phyloP scores from a whole-genome alignment of 2,888 invertebrate genomes.

The Perizoma affinitatum region DNA sequence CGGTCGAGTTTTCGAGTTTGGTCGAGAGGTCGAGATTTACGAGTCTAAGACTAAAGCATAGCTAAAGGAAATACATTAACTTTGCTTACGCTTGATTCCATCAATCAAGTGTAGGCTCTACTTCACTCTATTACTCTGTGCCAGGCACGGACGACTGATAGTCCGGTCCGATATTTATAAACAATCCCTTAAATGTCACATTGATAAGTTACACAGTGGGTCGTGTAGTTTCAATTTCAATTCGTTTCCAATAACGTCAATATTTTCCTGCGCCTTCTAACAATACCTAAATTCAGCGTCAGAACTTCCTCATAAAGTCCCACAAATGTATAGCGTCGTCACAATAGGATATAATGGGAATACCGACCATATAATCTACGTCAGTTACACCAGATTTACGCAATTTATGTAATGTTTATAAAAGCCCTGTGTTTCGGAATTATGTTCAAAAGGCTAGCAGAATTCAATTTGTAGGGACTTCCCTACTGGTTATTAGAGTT shows the following conservation, averaged over 20 bases:
- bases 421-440: constrained; percentile 1
- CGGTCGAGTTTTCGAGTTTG: too few relatives aligned
- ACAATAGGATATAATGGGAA: constrained; percentile 6
- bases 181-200: constrained; percentile 27
- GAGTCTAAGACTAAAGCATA: too few relatives aligned
- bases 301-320: constrained; percentile 8
- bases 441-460: not conserved
- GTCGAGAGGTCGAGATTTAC: too few relatives aligned
- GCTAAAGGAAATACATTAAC: not conserved
- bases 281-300: not conserved
- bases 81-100: not conserved
- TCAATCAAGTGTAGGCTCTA: constrained; percentile 1
- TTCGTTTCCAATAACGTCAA: constrained; percentile 2
- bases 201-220: constrained; percentile 14
- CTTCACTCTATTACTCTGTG: constrained; percentile 5
- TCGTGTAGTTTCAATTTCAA: constrained; percentile 2
- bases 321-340: constrained; percentile 8
- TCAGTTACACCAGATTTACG: constrained; percentile 2
- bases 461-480: not conserved
- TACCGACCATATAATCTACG: constrained; percentile 2
- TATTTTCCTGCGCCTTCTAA: not conserved
- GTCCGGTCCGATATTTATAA: constrained; percentile 24
- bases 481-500: not conserved
- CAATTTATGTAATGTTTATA: constrained; percentile 7
- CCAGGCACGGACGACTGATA: constrained; percentile 28